Base-by-base conservation (phyloP, 2,113 vertebrate species). In the Narcine bancroftii region DNA sequence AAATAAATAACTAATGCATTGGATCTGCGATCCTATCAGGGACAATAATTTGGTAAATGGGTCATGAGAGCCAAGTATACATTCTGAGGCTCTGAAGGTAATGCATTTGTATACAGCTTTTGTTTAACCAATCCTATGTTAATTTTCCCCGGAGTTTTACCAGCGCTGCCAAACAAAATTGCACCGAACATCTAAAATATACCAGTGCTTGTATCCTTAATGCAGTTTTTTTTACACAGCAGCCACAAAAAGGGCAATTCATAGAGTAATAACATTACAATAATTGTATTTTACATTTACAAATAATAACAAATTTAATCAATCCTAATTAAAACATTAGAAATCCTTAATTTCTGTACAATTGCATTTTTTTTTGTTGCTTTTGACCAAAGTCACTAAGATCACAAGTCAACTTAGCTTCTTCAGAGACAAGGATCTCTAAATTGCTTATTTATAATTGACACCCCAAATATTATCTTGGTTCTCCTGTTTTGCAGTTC, bases 221-320 rank as follows among this genome's bases (percentile, higher is more conserved):
- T 91, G 89, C 89, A 45, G 65, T 89, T 45, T 39, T 39, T 56
- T 60, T 36, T 63, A n/a, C n/a, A 91, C 87, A 91, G 89, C 89
- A 91, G 65, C 89, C 89, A 69, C 66, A 42, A 91, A 69, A 91
- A 71, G 26, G 89, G 39, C 63, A 91, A 26, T 91, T 91, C 47
- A 29, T 69, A 91, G 89, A 91, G 66, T 42, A 47, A 65, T 47
- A 71, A 69, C 89, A 69, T 91, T 91, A 89, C 60, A 45, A 42
- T 91, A 47, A 69, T 42, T 91, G 39, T 69, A 91, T 91, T 91
- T 91, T 91, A 91, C 89, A 91, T 91, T 71, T 66, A 91, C 47
- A 71, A 66, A 69, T 47, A 63, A 65, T 42, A 69, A 69, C 89
- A 91, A 42, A 91, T 71, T 36, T 91, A 69, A 65, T 91, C 66